Percentiles rank a stretch among this genome's conserved stretches.
Evolutionary conservation across 2,797 vertebrate genomes (phyloP).

Genomic region (Pitangus sulphuratus): DNA sequence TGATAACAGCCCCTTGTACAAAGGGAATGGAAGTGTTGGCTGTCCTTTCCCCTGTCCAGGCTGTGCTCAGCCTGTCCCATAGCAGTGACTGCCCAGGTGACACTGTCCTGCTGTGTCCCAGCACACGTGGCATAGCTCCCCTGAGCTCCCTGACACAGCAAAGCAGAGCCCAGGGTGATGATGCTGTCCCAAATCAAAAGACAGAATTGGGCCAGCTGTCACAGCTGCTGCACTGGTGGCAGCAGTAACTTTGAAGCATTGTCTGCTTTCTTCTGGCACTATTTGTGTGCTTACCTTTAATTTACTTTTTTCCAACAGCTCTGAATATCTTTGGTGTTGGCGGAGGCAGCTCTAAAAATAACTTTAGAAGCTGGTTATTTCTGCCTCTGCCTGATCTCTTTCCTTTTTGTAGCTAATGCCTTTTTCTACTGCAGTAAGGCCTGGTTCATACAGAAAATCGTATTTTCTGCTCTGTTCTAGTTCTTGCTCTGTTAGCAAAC

Average conservation of each 20-base stretch:
- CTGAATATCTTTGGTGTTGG: constrained; percentile 6
- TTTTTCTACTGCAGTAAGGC: not conserved
- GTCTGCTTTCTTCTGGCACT: not conserved
- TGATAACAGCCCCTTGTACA: not conserved
- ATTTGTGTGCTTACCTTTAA: not conserved
- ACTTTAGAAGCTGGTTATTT: not conserved
- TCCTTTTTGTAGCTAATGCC: not conserved
- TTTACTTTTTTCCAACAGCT: not conserved
- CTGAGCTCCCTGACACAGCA: not conserved
- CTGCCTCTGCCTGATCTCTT: not conserved
- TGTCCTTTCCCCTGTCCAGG: not conserved
- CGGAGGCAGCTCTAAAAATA: constrained; percentile 44
- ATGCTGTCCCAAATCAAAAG: not conserved
- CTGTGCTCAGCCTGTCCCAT: not conserved
- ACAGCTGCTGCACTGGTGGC: not conserved
- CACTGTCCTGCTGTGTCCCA: not conserved
- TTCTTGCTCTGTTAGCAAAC: not conserved
- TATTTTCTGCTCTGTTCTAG: not conserved
- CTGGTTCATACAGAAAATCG: not conserved
- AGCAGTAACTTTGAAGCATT: constrained; percentile 3
- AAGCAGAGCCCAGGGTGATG: not conserved
- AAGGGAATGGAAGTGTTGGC: not conserved
- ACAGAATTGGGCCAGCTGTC: constrained; percentile 3
- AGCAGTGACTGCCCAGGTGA: accelerated
- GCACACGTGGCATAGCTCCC: accelerated